These are phyloP conservation scores for Chitala chitala DNA, from an alignment of 2,113 vertebrate species.

Conservation along the genomic window DNA sequence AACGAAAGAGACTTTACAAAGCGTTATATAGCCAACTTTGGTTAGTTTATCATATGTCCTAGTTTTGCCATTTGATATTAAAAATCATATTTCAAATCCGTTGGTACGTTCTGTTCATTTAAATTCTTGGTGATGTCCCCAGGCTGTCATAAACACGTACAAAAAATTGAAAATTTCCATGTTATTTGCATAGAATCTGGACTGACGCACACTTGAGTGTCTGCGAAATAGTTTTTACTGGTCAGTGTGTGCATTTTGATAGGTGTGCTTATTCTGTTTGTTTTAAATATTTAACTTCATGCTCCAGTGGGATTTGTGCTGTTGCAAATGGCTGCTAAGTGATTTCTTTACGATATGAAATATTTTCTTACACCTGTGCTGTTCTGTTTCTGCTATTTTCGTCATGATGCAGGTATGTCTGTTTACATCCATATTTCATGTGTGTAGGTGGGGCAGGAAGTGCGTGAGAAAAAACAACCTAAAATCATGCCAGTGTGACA, in stretches of 20 bases:
- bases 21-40: neutral
- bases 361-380: neutral
- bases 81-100: conserved; percentile 20
- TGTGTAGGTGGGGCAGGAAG: no score
- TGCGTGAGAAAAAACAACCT: no score
- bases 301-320: neutral
- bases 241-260: neutral
- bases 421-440: no score
- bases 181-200: conserved; percentile 1
- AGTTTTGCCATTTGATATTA: conserved; percentile 1
- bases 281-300: neutral
- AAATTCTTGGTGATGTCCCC: neutral
- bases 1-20: neutral
- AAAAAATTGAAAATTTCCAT: neutral
- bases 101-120: neutral
- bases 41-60: neutral
- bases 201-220: neutral
- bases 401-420: no score
- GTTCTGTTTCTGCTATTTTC: neutral
- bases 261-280: neutral
- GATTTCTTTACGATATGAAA: neutral
- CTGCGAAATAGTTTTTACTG: neutral
- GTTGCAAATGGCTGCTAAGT: neutral
- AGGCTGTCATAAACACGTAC: conserved; percentile 4
- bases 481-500: no score